A percentile compares a stretch with the other conserved stretches of the same genome.
Evolutionary conservation across 1,140 invertebrate species (phyloP).

Genomic region (Bombus pyrosoma): DNA sequence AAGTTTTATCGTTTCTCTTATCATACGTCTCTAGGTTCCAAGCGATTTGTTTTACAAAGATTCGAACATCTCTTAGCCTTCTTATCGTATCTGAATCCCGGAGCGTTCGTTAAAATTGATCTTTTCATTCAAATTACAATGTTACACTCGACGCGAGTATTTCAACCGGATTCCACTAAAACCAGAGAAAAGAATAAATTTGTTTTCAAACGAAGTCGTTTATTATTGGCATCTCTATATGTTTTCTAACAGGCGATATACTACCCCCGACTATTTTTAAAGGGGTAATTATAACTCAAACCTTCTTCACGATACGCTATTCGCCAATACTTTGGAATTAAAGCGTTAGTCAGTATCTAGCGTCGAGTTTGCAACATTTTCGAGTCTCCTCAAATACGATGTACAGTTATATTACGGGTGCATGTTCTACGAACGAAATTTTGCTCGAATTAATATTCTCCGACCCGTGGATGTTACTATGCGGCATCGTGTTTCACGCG

Average conservation of each 20-base stretch:
- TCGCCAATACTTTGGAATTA: not conserved
- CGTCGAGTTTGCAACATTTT: not conserved
- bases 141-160: not conserved
- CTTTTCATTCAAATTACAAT: not conserved
- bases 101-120: not conserved
- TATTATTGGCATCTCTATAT: not conserved
- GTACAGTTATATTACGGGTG: not conserved
- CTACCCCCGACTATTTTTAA: not conserved
- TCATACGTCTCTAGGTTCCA: not conserved
- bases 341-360: not conserved
- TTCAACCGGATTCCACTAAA: not conserved
- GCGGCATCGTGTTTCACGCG: not conserved
- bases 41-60: not conserved
- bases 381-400: not conserved
- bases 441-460: constrained; percentile 4
- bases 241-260: not conserved
- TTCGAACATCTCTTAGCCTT: not conserved
- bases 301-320: not conserved
- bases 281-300: not conserved
- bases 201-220: not conserved
- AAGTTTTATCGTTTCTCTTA: not conserved
- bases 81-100: not conserved
- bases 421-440: constrained; percentile 19
- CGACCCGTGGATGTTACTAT: not conserved
- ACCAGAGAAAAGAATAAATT: not conserved